phyloP scores from a whole-genome alignment of 2,797 vertebrate species.

The Gobionotothen gibberifrons region DNA sequence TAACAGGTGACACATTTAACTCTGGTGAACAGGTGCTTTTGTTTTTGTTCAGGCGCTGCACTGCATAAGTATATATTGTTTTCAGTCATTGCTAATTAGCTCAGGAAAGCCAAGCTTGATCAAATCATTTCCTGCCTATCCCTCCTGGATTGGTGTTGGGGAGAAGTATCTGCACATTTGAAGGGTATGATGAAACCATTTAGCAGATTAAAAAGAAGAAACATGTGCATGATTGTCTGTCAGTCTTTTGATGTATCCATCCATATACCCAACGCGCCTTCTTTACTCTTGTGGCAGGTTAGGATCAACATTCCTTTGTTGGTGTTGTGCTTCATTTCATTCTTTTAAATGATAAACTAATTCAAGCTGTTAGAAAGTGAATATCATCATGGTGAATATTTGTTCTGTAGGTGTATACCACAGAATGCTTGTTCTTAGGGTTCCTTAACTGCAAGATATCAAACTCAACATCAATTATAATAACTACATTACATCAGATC shows the following conservation, averaged over 20 bases:
- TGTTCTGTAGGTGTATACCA: background rate
- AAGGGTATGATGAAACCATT: constrained; percentile 4
- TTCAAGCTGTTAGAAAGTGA: constrained; percentile 2
- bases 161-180: background rate
- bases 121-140: constrained; percentile 54
- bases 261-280: background rate
- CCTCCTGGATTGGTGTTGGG: constrained; percentile 33
- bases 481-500: background rate
- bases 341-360: background rate
- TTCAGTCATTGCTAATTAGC: constrained; percentile 68
- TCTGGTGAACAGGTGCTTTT: constrained; percentile 75
- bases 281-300: background rate
- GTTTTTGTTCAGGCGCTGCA: constrained; percentile 62
- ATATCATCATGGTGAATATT: background rate
- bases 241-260: constrained; percentile 21
- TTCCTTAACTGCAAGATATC: background rate
- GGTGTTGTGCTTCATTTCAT: background rate
- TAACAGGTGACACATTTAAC: constrained; percentile 73
- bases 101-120: constrained; percentile 69
- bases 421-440: background rate
- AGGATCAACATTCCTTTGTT: constrained; percentile 3
- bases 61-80: constrained; percentile 62
- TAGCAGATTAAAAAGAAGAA: constrained; percentile 7
- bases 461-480: background rate
- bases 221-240: background rate